phyloP scores from a whole-genome alignment of 1,140 invertebrate species.

The Pachyrhynchus sulphureomaculatus region DNA sequence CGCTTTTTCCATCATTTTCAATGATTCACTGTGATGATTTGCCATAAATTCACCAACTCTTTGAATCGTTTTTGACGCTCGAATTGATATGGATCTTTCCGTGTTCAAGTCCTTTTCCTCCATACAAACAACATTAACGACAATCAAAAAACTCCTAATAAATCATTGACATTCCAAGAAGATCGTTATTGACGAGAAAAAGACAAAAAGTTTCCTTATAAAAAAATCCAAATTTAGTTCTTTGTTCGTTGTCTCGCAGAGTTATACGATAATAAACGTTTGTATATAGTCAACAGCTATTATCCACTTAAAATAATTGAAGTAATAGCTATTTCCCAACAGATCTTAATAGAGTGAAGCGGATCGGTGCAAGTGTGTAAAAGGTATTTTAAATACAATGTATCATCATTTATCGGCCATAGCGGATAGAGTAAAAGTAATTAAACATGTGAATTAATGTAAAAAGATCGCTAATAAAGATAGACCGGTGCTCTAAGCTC shows the following conservation, averaged over 20 bases:
- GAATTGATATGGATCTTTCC: no score
- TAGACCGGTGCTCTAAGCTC: no score
- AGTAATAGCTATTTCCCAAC: constrained; percentile 36
- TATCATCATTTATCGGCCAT: background rate
- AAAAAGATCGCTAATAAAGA: no score
- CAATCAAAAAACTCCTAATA: no score
- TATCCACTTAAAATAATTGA: constrained; percentile 40
- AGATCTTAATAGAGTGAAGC: constrained; percentile 30
- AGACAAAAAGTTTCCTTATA: background rate
- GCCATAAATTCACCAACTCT: no score
- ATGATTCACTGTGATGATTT: no score
- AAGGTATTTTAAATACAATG: constrained; percentile 17
- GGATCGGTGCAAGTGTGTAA: constrained; percentile 13
- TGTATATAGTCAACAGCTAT: constrained; percentile 24
- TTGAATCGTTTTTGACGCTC: no score
- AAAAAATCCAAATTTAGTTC: background rate
- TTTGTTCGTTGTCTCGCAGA: constrained; percentile 9
- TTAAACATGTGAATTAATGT: background rate
- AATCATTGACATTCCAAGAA: no score
- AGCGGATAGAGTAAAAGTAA: background rate
- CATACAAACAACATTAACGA: no score
- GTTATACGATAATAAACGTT: constrained; percentile 15
- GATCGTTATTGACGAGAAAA: no score
- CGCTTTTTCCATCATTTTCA: no score
- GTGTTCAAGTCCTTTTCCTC: no score